A percentile compares a stretch with the other conserved stretches of the same genome.
Conservation (phyloP, 2,888 invertebrate species). For the Apodemia mormo region DNA sequence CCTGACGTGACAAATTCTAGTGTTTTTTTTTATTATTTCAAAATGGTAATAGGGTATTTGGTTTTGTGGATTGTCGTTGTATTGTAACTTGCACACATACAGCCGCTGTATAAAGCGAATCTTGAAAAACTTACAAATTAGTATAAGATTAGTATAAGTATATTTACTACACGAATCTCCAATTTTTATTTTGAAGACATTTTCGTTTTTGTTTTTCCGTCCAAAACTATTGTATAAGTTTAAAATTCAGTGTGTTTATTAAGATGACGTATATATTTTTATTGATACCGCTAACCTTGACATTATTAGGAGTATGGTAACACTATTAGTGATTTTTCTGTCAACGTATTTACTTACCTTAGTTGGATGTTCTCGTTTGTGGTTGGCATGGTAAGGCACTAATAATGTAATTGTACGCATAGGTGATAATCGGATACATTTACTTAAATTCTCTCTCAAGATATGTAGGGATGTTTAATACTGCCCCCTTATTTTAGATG, state of each 20-base stretch:
- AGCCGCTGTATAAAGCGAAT: not conserved
- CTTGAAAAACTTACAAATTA: slow-evolving; percentile 28
- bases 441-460: not conserved
- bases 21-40: too few species aligned
- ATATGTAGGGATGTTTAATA: not conserved
- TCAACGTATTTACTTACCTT: too few species aligned
- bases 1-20: too few species aligned
- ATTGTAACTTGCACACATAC: not conserved
- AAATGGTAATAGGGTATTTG: too few species aligned
- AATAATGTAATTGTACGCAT: too few species aligned
- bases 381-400: too few species aligned
- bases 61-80: not conserved
- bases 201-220: slow-evolving; percentile 58
- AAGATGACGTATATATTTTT: not conserved
- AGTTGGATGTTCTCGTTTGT: too few species aligned
- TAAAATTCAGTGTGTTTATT: slow-evolving; percentile 23
- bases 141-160: slow-evolving; percentile 22
- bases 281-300: slow-evolving; percentile 6
- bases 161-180: slow-evolving; percentile 18
- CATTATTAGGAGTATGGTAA: not conserved
- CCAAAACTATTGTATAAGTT: slow-evolving; percentile 49
- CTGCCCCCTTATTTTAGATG: not conserved
- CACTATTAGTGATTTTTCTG: not conserved
- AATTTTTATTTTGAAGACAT: slow-evolving; percentile 24
- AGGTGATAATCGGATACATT: not conserved